Conservation (phyloP, 1,140 invertebrate species). For the Diprion similis region DNA sequence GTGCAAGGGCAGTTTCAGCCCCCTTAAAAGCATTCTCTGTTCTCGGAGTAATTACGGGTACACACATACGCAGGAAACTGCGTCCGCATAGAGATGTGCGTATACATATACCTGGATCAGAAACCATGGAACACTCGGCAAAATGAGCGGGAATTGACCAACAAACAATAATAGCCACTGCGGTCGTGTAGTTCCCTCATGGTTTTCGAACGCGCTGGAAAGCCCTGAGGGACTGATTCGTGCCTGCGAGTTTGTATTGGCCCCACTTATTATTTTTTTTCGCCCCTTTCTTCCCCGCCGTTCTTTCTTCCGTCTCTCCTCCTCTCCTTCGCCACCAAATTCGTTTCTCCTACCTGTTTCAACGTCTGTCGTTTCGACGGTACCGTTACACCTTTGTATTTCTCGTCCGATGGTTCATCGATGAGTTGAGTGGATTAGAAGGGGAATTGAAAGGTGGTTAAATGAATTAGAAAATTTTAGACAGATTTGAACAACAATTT, state of each 20-base stretch:
- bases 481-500: no score
- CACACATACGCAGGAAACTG: constrained; percentile 32
- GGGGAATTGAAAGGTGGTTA: no score
- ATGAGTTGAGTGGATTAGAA: no score
- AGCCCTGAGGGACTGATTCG: background rate
- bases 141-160: constrained; percentile 41
- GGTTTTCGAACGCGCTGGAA: background rate
- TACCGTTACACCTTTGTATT: no score
- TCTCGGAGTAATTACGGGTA: constrained; percentile 47
- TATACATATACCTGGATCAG: background rate
- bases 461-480: no score
- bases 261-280: constrained; percentile 2
- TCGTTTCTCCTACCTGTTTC: constrained; percentile 6
- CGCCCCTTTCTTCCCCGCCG: background rate
- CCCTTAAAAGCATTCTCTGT: constrained; percentile 50
- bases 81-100: constrained; percentile 32
- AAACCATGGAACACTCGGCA: constrained; percentile 34
- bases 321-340: background rate
- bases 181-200: background rate
- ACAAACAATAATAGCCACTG: constrained; percentile 45
- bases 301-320: background rate
- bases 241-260: background rate
- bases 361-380: no score
- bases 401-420: no score
- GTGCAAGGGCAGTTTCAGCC: constrained; percentile 23